Base-by-base conservation (phyloP, 1,140 invertebrate genomes). In the Brachionus manjavacas region DNA sequence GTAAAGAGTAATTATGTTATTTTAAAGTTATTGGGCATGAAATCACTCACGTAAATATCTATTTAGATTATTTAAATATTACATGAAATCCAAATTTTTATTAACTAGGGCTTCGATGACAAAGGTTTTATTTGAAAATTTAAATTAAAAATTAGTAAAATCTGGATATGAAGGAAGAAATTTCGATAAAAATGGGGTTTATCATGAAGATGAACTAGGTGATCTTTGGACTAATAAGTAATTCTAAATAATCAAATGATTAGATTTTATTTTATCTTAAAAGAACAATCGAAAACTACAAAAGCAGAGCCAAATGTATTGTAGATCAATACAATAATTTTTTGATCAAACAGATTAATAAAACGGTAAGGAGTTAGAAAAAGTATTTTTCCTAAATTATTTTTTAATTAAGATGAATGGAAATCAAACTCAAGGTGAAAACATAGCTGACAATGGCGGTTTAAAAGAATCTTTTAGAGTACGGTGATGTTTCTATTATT, bases 21-120 rank as follows among this genome's bases (percentile, higher is more conserved):
- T 46, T 76, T 41, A 20, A 41, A 76, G 92, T 92, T 2, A 92
- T 92, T 84, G 92, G 92, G 11, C 92, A 92, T 86, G 92, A 92
- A 88, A 92, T 92, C 39, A 91, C 91, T 7, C 92, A 92, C 85
- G 91, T 76, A 76, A 76, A 20, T 72, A 25, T 60, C 41, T 11
- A 20, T 9, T 52, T 23, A 46, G 43, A 46, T 12, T 23, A 16
- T 14, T 31, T 46, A 60, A 11, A 64, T 11, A 35, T 46, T 64
- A 41, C 4, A 9, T 81, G 20, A 4, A 49, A 76, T 25, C 2
- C 28, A 25, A n/a, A 25, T 46, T 46, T 2, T 11, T 55, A 4
- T 60, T 16, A 41, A 14, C 39, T 14, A 64, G 64, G 79, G 79
- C 0, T 81, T 84, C 39, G 81, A 84, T 84, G 81, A 84, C 46